phyloP scores from a whole-genome alignment of 2,113 vertebrate species.

The Thunnus thynnus region DNA sequence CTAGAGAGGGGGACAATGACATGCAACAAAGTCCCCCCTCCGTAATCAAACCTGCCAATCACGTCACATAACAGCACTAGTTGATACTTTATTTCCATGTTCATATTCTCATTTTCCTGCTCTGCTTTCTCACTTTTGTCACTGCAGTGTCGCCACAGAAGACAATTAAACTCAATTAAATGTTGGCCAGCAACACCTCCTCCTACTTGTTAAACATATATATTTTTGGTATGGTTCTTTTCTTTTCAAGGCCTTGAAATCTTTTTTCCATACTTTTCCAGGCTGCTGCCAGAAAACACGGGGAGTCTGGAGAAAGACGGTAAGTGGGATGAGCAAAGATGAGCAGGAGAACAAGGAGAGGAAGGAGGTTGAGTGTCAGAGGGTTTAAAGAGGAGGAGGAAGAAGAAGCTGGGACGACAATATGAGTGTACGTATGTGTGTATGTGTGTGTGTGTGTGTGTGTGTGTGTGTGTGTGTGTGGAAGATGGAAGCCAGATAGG shows the following conservation, averaged over 20 bases:
- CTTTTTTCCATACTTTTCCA: not conserved
- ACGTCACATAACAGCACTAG: not conserved
- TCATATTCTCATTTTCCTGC: not conserved
- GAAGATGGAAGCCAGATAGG: slow-evolving; percentile 60
- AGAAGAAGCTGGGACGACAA: not conserved
- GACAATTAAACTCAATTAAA: not conserved
- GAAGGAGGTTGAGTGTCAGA: slow-evolving; percentile 2
- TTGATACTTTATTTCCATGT: not conserved
- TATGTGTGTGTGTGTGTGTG: not conserved
- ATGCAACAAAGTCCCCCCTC: not conserved
- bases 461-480: not conserved
- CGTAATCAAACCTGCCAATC: not conserved
- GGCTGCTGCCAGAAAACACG: slow-evolving; percentile 14
- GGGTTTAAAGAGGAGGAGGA: slow-evolving; percentile 15
- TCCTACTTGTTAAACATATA: not conserved
- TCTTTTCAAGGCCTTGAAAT: slow-evolving; percentile 18
- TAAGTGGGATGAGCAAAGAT: not conserved
- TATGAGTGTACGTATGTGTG: not conserved
- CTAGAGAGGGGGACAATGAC: no score
- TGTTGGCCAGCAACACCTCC: not conserved
- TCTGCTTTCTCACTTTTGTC: no score
- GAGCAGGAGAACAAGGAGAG: slow-evolving; percentile 5
- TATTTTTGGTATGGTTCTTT: not conserved
- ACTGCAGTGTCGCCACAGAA: not conserved
- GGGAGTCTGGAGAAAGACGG: not conserved